Base-by-base conservation (phyloP, 2,888 invertebrate species). In the Drosophila barbarae region DNA sequence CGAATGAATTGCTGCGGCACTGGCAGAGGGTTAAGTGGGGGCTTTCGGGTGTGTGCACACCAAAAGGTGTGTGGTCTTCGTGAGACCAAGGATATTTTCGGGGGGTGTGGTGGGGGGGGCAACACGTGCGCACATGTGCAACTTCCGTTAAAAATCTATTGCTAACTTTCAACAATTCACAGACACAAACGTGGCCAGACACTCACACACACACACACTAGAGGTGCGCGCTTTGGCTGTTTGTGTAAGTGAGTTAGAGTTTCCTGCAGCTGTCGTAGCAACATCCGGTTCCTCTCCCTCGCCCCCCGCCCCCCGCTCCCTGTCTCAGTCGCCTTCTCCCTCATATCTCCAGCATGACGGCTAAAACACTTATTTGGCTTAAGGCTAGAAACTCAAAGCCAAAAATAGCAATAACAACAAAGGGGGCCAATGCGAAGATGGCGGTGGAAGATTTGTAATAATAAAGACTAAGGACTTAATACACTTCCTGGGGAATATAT, bases 141-240 rank as follows among this genome's bases (percentile, higher is more conserved):
- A 87, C 87, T 87, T 85, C 85, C 86, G 77, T 72, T 76, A 75
- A 86, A 79, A 85, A 82, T 85, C 86, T 84, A 82, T 82, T 85
- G 82, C 82, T 73, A 82, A 85, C 85, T 81, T 68, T 85, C 81
- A 81, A 82, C 81, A 84, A 84, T 82, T 84, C 65, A 60, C 61
- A 59, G 50, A 69, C 72, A 74, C 76, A 61, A 53, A 63, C 61
- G 61, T 66, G 53, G 61, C 53, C 65, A 51, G 53, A 69, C 76
- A 73, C 70, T 71, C 66, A 36, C 42, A 6, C 34, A 54, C 39
- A 38, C 46, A 47, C 13, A 54, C 57, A 35, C n/a, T 30, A 39
- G 59, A 70, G 73, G 67, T 76, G 74, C 55, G 64, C 65, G 53
- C 60, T 54, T 71, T 51, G 47, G 47, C 60, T 67, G 77, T 74